Conservation (phyloP, 2,888 invertebrate species). For the Pseudococcus longispinus region DNA sequence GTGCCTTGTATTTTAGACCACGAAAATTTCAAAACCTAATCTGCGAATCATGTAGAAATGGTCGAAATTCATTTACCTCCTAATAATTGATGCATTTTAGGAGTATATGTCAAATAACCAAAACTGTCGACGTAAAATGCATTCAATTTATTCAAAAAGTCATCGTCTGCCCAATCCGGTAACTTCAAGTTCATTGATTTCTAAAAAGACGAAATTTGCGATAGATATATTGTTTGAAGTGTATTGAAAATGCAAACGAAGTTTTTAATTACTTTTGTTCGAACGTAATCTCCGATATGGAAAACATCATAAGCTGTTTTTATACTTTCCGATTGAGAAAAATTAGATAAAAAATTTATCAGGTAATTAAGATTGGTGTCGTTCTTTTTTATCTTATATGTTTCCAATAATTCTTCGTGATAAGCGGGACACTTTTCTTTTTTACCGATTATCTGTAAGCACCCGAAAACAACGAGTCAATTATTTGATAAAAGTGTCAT, state of each 20-base stretch:
- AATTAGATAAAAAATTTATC: slow-evolving; percentile 46
- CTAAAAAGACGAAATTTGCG: background rate
- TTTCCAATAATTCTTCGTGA: slow-evolving; percentile 56
- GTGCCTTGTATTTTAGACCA: background rate
- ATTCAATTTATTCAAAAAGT: slow-evolving; percentile 44
- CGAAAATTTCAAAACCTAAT: background rate
- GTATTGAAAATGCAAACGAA: too few relatives aligned
- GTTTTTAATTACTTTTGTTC: slow-evolving; percentile 56
- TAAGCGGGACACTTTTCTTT: slow-evolving; percentile 57
- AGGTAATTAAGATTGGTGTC: slow-evolving; percentile 49
- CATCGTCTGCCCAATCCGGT: slow-evolving; percentile 56
- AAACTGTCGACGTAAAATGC: slow-evolving; percentile 58
- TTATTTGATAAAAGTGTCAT: background rate
- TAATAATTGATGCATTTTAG: slow-evolving; percentile 57
- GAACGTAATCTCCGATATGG: slow-evolving; percentile 54
- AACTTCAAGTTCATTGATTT: slow-evolving; percentile 37
- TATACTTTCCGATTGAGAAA: slow-evolving; percentile 47
- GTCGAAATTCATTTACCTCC: slow-evolving; percentile 36
- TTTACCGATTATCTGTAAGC: slow-evolving; percentile 51
- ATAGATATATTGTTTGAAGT: background rate
- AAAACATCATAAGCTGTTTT: slow-evolving; percentile 53
- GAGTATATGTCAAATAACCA: slow-evolving; percentile 36
- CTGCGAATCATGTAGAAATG: background rate
- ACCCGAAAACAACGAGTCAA: background rate
- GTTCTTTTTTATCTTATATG: slow-evolving; percentile 18